Percentiles rank a stretch among this genome's conserved stretches.
These are phyloP conservation scores for Priocnemis perturbator DNA, from an alignment of 2,888 invertebrate genomes.

Conservation along the genomic window DNA sequence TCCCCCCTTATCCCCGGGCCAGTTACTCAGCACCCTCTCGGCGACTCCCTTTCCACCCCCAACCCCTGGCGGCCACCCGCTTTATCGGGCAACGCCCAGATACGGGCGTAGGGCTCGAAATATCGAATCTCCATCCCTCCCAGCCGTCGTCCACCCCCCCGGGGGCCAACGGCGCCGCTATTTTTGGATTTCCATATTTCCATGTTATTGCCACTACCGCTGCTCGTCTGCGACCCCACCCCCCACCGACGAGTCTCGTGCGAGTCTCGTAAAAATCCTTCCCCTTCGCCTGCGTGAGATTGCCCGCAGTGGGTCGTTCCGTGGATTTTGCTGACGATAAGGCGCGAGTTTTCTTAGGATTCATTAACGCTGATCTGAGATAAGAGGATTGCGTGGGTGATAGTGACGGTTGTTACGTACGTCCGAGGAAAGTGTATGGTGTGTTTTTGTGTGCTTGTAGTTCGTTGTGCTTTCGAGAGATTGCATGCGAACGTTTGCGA, in stretches of 20 bases:
- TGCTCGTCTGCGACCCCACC: not conserved
- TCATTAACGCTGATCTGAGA: too few relatives aligned
- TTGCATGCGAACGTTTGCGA: too few relatives aligned
- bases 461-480: too few relatives aligned
- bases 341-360: too few relatives aligned
- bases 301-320: too few relatives aligned
- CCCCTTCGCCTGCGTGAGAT: too few relatives aligned
- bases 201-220: not conserved
- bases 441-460: too few relatives aligned
- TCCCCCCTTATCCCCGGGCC: slow-evolving; percentile 5
- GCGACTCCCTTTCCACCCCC: not conserved
- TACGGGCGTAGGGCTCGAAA: slow-evolving; percentile 53
- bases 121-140: slow-evolving; percentile 44
- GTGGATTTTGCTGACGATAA: too few relatives aligned
- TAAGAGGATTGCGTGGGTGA: too few relatives aligned
- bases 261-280: slow-evolving; percentile 2
- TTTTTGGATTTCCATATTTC: slow-evolving; percentile 19
- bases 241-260: slow-evolving; percentile 1
- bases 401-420: too few relatives aligned
- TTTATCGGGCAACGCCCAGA: slow-evolving; percentile 66
- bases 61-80: slow-evolving; percentile 23
- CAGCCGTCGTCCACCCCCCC: slow-evolving; percentile 7
- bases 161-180: slow-evolving; percentile 14
- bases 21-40: slow-evolving; percentile 2
- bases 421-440: too few relatives aligned